Conservation (phyloP, 2,113 vertebrate species). For the Pongo abelii region DNA sequence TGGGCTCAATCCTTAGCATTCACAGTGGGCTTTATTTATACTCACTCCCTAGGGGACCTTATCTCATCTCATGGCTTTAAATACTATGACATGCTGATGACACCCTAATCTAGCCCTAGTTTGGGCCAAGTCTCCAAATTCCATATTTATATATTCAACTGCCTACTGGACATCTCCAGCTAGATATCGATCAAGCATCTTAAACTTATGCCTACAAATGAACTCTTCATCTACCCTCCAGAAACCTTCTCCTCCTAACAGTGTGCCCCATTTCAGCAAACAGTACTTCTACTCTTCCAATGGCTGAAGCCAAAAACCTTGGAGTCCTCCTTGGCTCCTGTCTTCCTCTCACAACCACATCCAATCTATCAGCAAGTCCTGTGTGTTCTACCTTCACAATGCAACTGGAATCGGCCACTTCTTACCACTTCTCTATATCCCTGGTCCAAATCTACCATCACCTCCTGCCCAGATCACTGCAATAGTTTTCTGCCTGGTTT, state of each 20-base stretch:
- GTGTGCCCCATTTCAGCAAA: neutral
- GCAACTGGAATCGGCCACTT: neutral
- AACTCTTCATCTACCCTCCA: neutral
- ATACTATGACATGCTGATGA: neutral
- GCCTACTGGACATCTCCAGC: neutral
- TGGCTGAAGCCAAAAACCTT: neutral
- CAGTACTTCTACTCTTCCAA: neutral
- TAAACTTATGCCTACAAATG: neutral
- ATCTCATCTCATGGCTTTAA: neutral
- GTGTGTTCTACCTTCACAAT: neutral
- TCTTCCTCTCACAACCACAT: neutral
- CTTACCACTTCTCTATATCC: neutral
- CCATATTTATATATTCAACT: neutral
- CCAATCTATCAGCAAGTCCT: neutral
- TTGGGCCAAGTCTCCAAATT: neutral
- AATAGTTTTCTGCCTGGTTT: neutral
- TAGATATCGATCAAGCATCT: neutral
- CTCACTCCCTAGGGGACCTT: neutral
- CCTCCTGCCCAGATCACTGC: neutral
- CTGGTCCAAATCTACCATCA: neutral
- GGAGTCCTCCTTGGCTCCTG: neutral
- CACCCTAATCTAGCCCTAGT: neutral
- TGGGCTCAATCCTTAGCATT: neutral
- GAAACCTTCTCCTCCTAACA: neutral
- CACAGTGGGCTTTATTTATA: neutral